These are phyloP conservation scores for Corynorhinus townsendii DNA, from an alignment of 2,113 vertebrate genomes.

Conservation along the genomic window DNA sequence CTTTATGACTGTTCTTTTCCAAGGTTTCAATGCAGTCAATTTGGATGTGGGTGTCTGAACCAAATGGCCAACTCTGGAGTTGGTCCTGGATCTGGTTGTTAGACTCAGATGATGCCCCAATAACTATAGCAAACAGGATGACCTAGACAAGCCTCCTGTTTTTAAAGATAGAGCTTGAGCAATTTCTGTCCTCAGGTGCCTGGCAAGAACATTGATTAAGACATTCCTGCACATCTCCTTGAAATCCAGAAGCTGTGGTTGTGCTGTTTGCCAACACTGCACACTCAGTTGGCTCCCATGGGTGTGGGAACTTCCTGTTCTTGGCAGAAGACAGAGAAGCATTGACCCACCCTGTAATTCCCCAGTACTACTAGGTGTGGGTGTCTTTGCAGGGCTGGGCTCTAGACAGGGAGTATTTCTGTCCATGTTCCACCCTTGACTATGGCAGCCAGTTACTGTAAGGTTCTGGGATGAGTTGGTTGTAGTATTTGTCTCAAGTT, in stretches of 20 bases:
- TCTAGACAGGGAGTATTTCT: background rate
- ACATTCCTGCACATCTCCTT: background rate
- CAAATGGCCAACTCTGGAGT: background rate
- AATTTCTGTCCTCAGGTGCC: slow-evolving; percentile 13
- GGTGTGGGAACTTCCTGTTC: slow-evolving; percentile 21
- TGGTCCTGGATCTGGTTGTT: background rate
- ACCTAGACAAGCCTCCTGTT: background rate
- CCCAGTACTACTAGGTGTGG: background rate
- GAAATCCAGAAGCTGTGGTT: background rate
- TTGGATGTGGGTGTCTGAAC: background rate
- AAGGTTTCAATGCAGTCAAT: background rate
- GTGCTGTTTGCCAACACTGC: background rate
- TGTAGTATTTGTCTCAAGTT: background rate
- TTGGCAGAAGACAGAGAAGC: slow-evolving; percentile 9
- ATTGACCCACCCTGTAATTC: background rate
- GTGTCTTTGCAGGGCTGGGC: background rate
- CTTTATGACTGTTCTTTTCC: background rate
- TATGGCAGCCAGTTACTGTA: background rate
- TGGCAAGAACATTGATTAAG: background rate
- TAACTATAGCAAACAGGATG: background rate
- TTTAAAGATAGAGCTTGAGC: slow-evolving; percentile 3
- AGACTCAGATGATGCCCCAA: background rate
- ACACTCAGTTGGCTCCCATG: background rate
- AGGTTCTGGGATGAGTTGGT: background rate
- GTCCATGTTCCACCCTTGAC: background rate